phyloP scores from a whole-genome alignment of 2,797 vertebrate species.

The Moxostoma hubbsi region DNA sequence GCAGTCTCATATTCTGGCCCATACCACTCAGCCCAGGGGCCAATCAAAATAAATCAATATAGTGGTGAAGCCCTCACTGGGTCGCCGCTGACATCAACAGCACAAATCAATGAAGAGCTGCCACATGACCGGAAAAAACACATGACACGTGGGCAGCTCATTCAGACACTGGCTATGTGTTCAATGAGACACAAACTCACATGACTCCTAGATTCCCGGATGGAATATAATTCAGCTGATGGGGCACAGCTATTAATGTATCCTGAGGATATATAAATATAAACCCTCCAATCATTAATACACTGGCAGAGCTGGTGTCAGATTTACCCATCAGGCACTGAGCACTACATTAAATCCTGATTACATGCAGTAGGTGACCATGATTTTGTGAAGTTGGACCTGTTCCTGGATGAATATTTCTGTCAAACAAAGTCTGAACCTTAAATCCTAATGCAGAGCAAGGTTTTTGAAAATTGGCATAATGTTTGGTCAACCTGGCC shows the following conservation, averaged over 20 bases:
- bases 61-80: conserved; percentile 52
- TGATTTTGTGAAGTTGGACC: background rate
- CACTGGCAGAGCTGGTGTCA: background rate
- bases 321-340: background rate
- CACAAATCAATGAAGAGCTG: conserved; percentile 35
- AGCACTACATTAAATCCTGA: background rate
- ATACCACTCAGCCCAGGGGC: conserved; percentile 45
- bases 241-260: background rate
- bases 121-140: background rate
- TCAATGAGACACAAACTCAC: background rate
- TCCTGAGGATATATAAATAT: background rate
- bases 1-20: conserved; percentile 50
- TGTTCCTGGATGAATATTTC: background rate
- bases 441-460: background rate
- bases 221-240: background rate
- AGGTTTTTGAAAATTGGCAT: no score
- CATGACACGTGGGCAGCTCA: background rate
- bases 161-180: background rate
- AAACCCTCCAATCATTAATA: background rate
- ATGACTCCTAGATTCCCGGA: background rate
- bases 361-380: background rate
- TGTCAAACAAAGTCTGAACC: background rate
- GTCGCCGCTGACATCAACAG: conserved; percentile 29
- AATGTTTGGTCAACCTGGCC: no score
- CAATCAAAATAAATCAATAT: conserved; percentile 71